phyloP scores from a whole-genome alignment of 2,888 invertebrate species.

The Pollenia amentaria region DNA sequence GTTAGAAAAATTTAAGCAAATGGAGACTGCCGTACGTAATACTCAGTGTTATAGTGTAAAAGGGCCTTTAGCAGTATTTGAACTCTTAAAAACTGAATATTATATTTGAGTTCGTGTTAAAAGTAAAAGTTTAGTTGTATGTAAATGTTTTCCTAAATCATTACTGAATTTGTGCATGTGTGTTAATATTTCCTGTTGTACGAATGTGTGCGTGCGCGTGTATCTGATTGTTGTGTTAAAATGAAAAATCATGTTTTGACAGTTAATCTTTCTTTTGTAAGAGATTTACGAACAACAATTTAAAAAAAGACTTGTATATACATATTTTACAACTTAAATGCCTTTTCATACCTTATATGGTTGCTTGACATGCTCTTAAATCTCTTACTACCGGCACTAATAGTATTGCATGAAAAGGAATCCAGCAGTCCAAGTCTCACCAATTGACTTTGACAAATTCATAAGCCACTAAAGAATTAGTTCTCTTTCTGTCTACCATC shows the following conservation, averaged over 20 bases:
- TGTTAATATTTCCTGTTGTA: not conserved
- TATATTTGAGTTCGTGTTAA: not conserved
- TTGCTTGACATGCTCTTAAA: too few species aligned
- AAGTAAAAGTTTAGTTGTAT: slow-evolving; percentile 12
- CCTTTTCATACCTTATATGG: too few species aligned
- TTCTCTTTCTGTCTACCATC: too few species aligned
- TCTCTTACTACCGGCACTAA: too few species aligned
- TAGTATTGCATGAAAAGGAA: too few species aligned
- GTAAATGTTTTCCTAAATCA: slow-evolving; percentile 21
- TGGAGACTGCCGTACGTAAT: too few species aligned
- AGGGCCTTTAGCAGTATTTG: not conserved
- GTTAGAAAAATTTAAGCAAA: too few species aligned
- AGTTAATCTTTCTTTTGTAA: slow-evolving; percentile 41
- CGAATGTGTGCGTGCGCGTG: not conserved
- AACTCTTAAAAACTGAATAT: not conserved
- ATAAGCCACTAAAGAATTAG: too few species aligned
- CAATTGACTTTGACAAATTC: too few species aligned
- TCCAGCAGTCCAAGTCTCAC: too few species aligned
- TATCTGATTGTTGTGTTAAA: slow-evolving; percentile 46
- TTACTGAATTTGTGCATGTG: not conserved
- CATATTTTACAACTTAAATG: not conserved
- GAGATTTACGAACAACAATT: slow-evolving; percentile 2
- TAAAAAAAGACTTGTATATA: slow-evolving; percentile 20
- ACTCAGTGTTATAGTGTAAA: too few species aligned
- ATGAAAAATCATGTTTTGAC: slow-evolving; percentile 67